These are phyloP conservation scores for Parazoanthus swiftii DNA, from an alignment of 92 coral and sea anemone genomes.

Conservation along the genomic window DNA sequence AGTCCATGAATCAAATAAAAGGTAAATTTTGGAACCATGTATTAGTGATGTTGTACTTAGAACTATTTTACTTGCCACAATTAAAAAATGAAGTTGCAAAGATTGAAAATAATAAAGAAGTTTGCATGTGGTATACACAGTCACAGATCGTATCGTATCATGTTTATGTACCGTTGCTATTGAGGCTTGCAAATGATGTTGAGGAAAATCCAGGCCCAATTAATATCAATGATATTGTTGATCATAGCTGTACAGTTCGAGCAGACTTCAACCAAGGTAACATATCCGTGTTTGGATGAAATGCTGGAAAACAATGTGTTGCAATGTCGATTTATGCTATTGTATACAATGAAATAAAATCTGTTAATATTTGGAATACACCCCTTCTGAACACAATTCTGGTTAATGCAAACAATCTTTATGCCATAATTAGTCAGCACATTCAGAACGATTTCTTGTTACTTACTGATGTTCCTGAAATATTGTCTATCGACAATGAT, in stretches of 20 bases:
- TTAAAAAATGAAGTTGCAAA: neutral
- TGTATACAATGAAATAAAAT: constrained; percentile 13
- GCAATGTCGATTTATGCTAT: constrained; percentile 25
- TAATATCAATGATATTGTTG: constrained; percentile 34
- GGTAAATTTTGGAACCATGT: constrained; percentile 30
- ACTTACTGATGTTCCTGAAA: constrained; percentile 42
- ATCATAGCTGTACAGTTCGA: constrained; percentile 17
- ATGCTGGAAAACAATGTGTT: constrained; percentile 41
- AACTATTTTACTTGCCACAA: neutral
- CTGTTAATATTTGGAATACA: constrained; percentile 12
- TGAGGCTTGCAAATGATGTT: constrained; percentile 30
- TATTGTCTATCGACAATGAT: neutral
- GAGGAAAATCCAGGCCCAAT: constrained; percentile 33
- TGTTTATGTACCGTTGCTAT: no score
- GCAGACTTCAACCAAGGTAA: constrained; percentile 40
- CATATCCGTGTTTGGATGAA: constrained; percentile 23
- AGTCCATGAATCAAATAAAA: constrained; percentile 7
- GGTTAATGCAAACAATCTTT: constrained; percentile 19
- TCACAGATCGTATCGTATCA: no score
- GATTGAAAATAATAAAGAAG: constrained; percentile 3
- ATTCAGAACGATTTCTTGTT: constrained; percentile 15
- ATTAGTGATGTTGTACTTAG: constrained; percentile 1
- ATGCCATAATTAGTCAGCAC: constrained; percentile 9
- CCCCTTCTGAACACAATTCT: constrained; percentile 24
- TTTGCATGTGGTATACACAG: neutral